Evolutionary conservation across 2,888 invertebrate genomes (phyloP), one percentile per base, ranked within the genome.

Genomic region (Isotomurus palustris): DNA sequence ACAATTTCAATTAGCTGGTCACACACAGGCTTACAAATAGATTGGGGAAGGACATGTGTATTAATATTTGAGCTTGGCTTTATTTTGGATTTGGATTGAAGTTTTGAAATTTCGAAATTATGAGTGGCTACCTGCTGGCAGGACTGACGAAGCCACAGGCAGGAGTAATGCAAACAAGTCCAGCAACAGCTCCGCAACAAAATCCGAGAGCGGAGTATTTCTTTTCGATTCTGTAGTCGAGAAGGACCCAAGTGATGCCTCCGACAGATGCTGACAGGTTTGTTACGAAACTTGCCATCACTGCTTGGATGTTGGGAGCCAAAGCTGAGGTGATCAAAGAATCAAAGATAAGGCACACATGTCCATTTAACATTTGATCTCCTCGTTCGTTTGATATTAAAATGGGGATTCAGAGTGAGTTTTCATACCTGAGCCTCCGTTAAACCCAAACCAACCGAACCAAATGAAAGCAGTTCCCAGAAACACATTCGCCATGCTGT

Each of bases 391-490:
- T n/a, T n/a, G n/a, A n/a, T n/a, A n/a, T n/a, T n/a, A n/a, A n/a
- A n/a, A n/a, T n/a, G n/a, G n/a, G n/a, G n/a, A n/a, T n/a, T n/a
- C n/a, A n/a, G n/a, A n/a, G n/a, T n/a, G n/a, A 25, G 19, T 24
- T 52, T 6, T 29, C 24, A 22, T 22, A 62, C 59, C 59, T 14
- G 65, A 66, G 12, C 68, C 68, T 5, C 60, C 68, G 48, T 68
- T 68, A 28, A 62, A 62, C 1, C 62, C 62, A 47, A 67, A 65
- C 68, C 68, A 68, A 2, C 67, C 68, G 50, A 65, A 66, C 56
- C 63, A 64, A 50, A 60, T 57, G 40, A 67, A 58, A 43, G 58
- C 36, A 8, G 62, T 58, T 40, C 64, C 52, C 2, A 62, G 10
- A 29, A 54, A 52, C n/a, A 62, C 62, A 29, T 62, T 56, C 1